phyloP scores from a whole-genome alignment of 2,888 invertebrate species.

The Hyppa rectilinea region DNA sequence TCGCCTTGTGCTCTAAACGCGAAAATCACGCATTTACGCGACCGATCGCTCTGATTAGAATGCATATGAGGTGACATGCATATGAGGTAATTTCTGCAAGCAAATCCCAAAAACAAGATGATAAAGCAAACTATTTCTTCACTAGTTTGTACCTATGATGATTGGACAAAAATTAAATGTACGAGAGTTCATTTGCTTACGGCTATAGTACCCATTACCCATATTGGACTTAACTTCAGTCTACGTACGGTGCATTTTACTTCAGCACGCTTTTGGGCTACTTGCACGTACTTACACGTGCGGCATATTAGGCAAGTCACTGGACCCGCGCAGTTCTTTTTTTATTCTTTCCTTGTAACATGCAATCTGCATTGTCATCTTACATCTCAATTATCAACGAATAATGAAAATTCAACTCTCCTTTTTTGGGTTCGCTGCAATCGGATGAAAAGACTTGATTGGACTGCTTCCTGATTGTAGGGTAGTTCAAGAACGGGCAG shows the following conservation, averaged over 20 bases:
- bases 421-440: no score
- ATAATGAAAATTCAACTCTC: no score
- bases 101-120: background rate
- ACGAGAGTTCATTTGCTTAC: background rate
- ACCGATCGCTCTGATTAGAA: background rate
- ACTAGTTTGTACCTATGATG: slow-evolving; percentile 7
- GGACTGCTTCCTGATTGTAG: background rate
- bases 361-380: slow-evolving; percentile 6
- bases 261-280: background rate
- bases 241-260: background rate
- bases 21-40: background rate
- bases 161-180: slow-evolving; percentile 7
- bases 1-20: no score
- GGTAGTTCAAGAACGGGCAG: background rate
- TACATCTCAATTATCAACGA: slow-evolving; percentile 1
- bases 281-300: background rate
- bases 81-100: no score
- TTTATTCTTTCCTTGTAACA: background rate
- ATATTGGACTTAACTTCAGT: background rate
- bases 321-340: slow-evolving; percentile 7
- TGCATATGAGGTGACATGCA: no score
- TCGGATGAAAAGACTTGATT: background rate
- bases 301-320: background rate
- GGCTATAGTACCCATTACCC: background rate
- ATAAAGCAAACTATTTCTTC: slow-evolving; percentile 1